Evolutionary conservation across 2,888 invertebrate genomes (phyloP).

Genomic region (Troglohyphantes excavatus): DNA sequence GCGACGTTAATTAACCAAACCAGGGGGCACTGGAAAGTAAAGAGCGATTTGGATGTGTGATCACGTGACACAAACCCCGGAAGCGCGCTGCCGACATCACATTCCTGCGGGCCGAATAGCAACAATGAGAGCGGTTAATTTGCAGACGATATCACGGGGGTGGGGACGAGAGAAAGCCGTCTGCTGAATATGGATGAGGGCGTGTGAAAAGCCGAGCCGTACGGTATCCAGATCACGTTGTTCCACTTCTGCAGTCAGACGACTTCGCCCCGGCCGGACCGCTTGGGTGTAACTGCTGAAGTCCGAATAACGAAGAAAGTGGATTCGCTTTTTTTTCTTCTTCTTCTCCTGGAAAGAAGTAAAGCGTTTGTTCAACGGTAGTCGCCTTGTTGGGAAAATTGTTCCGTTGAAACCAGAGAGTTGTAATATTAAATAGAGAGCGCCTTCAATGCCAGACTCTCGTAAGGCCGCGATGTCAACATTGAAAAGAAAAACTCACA

Average conservation of each 20-base stretch:
- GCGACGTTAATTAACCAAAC: too few species aligned
- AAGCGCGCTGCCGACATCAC: not conserved
- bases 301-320: not conserved
- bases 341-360: not conserved
- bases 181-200: conserved; percentile 73
- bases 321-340: not conserved
- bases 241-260: conserved; percentile 64
- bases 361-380: too few species aligned
- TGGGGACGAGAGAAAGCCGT: conserved; percentile 18
- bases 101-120: too few species aligned
- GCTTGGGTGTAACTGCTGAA: not conserved
- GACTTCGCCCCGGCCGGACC: conserved; percentile 48
- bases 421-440: too few species aligned
- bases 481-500: too few species aligned
- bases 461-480: too few species aligned
- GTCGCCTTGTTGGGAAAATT: too few species aligned
- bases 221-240: conserved; percentile 28
- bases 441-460: too few species aligned
- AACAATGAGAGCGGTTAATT: conserved; percentile 24
- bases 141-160: conserved; percentile 3
- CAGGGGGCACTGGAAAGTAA: too few species aligned
- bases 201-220: conserved; percentile 62
- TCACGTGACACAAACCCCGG: not conserved
- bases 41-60: not conserved
- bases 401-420: too few species aligned